Evolutionary conservation across 2,888 invertebrate species (phyloP).

Genomic region (Empis livida): DNA sequence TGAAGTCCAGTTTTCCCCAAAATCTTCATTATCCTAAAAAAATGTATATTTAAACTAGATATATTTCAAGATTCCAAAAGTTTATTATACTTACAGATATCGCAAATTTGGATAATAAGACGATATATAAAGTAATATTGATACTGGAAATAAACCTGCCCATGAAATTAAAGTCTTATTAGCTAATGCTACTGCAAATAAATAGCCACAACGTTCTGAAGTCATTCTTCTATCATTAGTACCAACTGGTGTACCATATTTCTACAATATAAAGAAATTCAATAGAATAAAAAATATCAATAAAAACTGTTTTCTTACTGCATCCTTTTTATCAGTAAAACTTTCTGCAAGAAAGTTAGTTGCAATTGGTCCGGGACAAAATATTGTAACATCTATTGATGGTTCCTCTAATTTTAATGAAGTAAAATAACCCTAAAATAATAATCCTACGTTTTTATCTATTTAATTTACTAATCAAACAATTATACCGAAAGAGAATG

Average conservation of each 20-base stretch:
- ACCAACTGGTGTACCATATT: constrained; percentile 32
- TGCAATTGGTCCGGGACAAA: constrained; percentile 67
- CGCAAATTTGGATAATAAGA: constrained; percentile 44
- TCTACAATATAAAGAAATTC: constrained; percentile 8
- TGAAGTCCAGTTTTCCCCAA: constrained; percentile 8
- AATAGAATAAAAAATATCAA: not conserved
- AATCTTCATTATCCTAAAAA: constrained; percentile 4
- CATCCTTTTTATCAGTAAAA: constrained; percentile 49
- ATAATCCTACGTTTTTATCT: not conserved
- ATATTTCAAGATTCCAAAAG: not conserved
- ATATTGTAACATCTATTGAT: constrained; percentile 48
- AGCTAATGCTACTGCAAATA: constrained; percentile 45
- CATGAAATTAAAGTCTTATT: constrained; percentile 52
- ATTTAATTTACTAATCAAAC: not conserved
- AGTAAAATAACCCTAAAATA: constrained; percentile 56
- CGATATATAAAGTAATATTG: constrained; percentile 44
- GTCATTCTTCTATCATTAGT: constrained; percentile 40
- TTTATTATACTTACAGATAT: constrained; percentile 31
- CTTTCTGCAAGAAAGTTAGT: constrained; percentile 54
- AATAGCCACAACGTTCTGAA: constrained; percentile 42
- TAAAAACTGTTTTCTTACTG: constrained; percentile 19
- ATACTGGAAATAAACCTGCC: constrained; percentile 52
- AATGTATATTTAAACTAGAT: not conserved
- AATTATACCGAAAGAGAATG: constrained; percentile 57
- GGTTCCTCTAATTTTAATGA: constrained; percentile 43